phyloP scores from a whole-genome alignment of 2,113 vertebrate species.

The Actinemys pallida region DNA sequence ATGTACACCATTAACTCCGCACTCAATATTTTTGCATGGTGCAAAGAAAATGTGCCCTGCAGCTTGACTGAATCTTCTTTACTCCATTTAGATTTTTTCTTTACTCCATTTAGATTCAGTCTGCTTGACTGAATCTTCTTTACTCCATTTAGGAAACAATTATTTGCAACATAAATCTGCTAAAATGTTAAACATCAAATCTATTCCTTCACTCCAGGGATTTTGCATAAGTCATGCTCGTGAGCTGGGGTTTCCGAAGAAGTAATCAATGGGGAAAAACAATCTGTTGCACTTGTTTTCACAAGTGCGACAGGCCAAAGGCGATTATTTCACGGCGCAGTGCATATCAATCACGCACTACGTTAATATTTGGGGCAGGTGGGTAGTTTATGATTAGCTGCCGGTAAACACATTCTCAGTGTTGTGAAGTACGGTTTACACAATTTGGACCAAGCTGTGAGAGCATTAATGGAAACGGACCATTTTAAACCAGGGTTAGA shows the following conservation, averaged over 20 bases:
- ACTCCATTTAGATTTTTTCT: no score
- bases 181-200: background rate
- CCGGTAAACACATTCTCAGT: background rate
- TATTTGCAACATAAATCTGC: background rate
- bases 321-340: background rate
- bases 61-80: background rate
- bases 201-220: background rate
- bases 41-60: background rate
- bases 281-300: background rate
- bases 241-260: background rate
- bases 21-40: background rate
- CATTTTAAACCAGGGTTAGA: rapidly evolving
- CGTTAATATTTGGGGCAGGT: background rate
- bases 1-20: background rate
- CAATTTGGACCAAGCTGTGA: background rate
- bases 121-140: constrained; percentile 22
- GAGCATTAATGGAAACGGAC: background rate
- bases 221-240: background rate
- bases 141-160: background rate
- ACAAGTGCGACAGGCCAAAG: background rate
- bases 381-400: background rate
- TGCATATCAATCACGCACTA: background rate
- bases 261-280: background rate
- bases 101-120: no score
- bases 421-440: background rate